Evolutionary conservation across 2,888 invertebrate genomes (phyloP), one percentile per base, ranked within the genome.

Genomic region (Apamea epomidion): DNA sequence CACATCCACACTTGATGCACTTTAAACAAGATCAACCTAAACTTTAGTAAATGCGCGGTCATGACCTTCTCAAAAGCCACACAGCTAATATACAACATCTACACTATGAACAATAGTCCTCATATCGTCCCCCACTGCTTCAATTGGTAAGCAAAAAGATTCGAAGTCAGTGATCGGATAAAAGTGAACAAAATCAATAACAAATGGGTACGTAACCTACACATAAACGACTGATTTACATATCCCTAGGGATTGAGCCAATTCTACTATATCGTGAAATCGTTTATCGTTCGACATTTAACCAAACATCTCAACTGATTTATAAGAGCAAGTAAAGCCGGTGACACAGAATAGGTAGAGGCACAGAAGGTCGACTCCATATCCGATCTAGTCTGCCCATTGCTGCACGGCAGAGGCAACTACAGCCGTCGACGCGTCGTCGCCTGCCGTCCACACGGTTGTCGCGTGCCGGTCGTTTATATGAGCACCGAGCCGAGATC

Each of bases 221-320:
- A 51, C 37, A 67, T 48, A 51, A 60, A 32, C 42, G n/a, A 2
- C 16, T 32, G 65, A 62, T 67, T 85, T 80, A 72, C 29, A 45
- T 74, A 65, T 67, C 86, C 18, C 60, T 2, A 45, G 32, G 64
- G 62, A 58, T 68, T 51, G 42, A 82, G 12, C 42, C 72, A 51
- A 76, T 73, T 60, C 76, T 51, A 67, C 25, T 69, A 76, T 60
- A 74, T 54, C 54, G 37, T 74, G 67, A 84, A 83, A 71, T 65
- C 48, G 65, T 74, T 83, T 77, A 72, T 87, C 68, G 64, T 51
- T 64, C 72, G 84, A 71, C 64, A 69, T 71, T 60, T 74, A 71
- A 73, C 60, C 60, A 65, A 64, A 88, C 74, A 80, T 70, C 37
- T 85, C 68, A 54, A 80, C 65, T 79, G 76, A 85, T 74, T 80